Base-by-base conservation (phyloP, 2,888 invertebrate species). In the Teleiodes luculella region DNA sequence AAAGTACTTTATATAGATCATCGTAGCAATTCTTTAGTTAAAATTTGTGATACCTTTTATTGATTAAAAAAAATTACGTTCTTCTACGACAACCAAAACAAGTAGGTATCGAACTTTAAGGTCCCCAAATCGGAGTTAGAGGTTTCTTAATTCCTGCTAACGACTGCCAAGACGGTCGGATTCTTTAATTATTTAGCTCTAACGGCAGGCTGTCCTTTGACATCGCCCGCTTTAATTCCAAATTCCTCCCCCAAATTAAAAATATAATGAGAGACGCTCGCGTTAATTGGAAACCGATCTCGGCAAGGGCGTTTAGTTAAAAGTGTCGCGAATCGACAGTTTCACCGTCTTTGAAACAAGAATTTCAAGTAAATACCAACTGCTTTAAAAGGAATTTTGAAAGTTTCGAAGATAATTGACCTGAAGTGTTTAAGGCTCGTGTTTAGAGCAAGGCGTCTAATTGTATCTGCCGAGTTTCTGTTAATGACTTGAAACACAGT, bases 281-380 rank as follows among this genome's bases (percentile, higher is more conserved):
- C 76, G 86, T 87, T 89, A 88, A 89, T 89, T 89, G 89, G 88
- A 86, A 88, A 88, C 86, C 86, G 88, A 89, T 89, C 87, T 83
- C 65, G 64, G 58, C 57, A 71, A 73, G 72, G 70, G 67, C 64
- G 72, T 74, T 72, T 70, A 70, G 68, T 76, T 76, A 71, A 73
- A 74, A 78, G 67, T 74, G 74, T 71, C 63, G 55, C 54, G 62
- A 59, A 65, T 68, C 64, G 70, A 67, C 66, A 67, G 66, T 56
- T 56, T 52, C 58, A 52, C n/a, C 11, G 30, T 53, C 53, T 43
- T 36, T 49, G 49, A 49, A 41, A 6, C 39, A 41, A 49, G 49
- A 31, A 48, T 49, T 48, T 48, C 20, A 35, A 48, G 48, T 36
- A 48, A 48, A 35, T 48, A 49, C 49, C 10, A 35, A 10, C 24